Conservation (phyloP, 2,113 vertebrate species). For the Carassius carassius region DNA sequence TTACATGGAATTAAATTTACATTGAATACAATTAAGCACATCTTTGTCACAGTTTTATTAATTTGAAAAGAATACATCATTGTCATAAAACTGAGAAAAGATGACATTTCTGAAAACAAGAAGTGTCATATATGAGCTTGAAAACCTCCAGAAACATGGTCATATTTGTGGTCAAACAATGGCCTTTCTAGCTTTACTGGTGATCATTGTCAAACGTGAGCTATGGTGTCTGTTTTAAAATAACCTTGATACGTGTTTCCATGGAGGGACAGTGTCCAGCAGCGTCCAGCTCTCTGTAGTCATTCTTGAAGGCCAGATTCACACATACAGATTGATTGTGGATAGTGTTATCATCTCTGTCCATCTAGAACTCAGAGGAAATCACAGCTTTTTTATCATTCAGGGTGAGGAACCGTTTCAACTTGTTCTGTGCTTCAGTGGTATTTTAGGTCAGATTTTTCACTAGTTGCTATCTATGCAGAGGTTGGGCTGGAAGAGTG, state of each 20-base stretch:
- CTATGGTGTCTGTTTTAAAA: constrained; percentile 22
- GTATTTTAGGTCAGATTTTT: constrained; percentile 61
- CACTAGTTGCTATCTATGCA: constrained; percentile 52
- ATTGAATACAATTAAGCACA: too few species aligned
- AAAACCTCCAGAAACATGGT: not conserved
- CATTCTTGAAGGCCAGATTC: constrained; percentile 57
- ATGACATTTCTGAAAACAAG: not conserved
- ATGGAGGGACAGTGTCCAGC: constrained; percentile 44
- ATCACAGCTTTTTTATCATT: constrained; percentile 65
- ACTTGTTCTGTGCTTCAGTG: constrained; percentile 59
- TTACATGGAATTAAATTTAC: too few species aligned
- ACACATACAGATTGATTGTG: constrained; percentile 61
- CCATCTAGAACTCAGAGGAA: constrained; percentile 65
- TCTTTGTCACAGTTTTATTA: too few species aligned
- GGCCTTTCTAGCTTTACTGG: not conserved
- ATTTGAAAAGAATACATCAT: too few species aligned
- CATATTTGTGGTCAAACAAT: not conserved
- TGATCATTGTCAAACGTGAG: constrained; percentile 31
- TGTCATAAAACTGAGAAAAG: not conserved
- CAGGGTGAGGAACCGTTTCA: constrained; percentile 63
- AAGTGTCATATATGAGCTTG: not conserved
- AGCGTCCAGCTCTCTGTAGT: constrained; percentile 54
- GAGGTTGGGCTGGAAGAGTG: constrained; percentile 32
- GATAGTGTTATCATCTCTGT: constrained; percentile 59
- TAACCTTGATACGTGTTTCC: constrained; percentile 42